Evolutionary conservation across 64 coral and sea anemone genomes (phyloP), one percentile per base, ranked within the genome.

Genomic region (Porites lutea): DNA sequence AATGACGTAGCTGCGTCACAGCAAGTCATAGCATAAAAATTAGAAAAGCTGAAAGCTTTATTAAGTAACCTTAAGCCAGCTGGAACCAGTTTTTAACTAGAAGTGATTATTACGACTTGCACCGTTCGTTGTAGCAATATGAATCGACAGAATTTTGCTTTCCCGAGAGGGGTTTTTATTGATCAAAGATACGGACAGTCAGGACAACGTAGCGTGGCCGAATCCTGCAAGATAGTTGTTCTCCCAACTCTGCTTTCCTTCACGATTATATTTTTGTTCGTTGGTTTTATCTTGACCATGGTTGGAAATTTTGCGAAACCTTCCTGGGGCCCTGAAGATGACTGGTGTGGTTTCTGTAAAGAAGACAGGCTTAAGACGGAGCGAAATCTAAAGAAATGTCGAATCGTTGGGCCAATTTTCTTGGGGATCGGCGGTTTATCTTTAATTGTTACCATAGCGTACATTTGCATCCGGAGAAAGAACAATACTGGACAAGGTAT

Each of bases 331-430:
- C 61, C 75, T 4, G 78, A 73, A 65, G 89, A 90, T 20, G 89
- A 90, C 13, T 82, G 89, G 89, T 90, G 89, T 46, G 7, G 13
- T 37, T 90, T 82, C 12, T 90, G 89, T 70, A 58, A 44, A 55
- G 77, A 90, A 18, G 49, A 82, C 5, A 75, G 89, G 15, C 47
- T 90, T 45, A 5, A 6, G 21, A 90, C 61, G 4, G 63, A 82
- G 77, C 67, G 54, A 74, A n/a, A 77, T 54, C 27, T 89, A 4
- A 75, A 72, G 57, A 88, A 89, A 23, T 77, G 87, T 89, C 75
- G 77, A 47, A 90, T 90, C 44, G 78, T 45, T 27, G 89, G 89
- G n/a, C 89, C 77, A 13, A 59, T 90, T 10, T 55, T 90, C 2
- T 46, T 82, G 27, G 62, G 46, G 1, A 55, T 90, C 48, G 89